Percentiles rank a stretch among this genome's conserved stretches.
Evolutionary conservation across 2,113 vertebrate species (phyloP).

Genomic region (Laticauda laticaudata): DNA sequence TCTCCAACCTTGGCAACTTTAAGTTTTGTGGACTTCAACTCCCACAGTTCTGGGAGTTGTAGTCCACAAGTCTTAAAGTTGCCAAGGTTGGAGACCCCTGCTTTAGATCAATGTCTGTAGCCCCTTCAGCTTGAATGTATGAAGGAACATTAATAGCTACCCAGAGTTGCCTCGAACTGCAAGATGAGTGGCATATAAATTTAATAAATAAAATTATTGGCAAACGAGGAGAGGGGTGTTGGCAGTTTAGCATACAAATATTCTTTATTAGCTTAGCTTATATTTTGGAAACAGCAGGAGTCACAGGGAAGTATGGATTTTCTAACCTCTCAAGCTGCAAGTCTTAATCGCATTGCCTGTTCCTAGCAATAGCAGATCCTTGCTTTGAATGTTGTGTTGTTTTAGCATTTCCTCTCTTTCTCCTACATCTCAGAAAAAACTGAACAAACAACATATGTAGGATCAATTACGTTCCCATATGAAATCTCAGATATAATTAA

Average conservation of each 20-base stretch:
- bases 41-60: too few species aligned
- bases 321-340: background rate
- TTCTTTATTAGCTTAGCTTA: background rate
- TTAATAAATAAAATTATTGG: background rate
- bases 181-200: background rate
- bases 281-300: background rate
- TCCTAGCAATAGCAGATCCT: background rate
- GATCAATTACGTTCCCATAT: background rate
- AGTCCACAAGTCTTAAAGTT: too few species aligned
- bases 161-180: background rate
- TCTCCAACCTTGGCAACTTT: too few species aligned
- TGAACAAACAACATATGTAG: background rate
- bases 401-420: background rate
- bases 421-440: background rate
- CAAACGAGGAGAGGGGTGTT: background rate
- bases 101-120: background rate
- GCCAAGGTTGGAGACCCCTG: too few species aligned
- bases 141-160: background rate
- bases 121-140: background rate
- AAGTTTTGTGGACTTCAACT: too few species aligned
- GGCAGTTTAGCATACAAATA: background rate
- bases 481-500: background rate
- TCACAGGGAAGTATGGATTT: background rate
- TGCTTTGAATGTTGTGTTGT: background rate
- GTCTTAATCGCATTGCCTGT: background rate